These are phyloP conservation scores for Stegana nigrithorax DNA, from an alignment of 2,888 invertebrate species.

Conservation along the genomic window DNA sequence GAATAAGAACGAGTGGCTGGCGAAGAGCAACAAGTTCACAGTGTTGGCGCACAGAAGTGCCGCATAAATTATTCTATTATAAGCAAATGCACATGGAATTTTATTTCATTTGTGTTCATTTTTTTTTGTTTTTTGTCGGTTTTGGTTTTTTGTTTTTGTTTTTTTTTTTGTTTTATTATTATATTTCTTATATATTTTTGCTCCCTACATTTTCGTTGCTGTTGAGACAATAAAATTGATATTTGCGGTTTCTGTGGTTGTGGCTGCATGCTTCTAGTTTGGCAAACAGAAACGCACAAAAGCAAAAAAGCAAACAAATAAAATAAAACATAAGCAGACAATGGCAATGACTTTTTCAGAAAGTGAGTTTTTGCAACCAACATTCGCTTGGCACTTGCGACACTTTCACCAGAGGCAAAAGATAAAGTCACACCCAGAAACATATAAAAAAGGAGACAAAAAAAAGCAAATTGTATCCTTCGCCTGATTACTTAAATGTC, in stretches of 20 bases:
- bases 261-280: no score
- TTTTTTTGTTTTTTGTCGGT: no score
- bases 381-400: background rate
- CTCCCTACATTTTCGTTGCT: no score
- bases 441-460: conserved; percentile 2
- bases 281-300: background rate
- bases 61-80: conserved; percentile 6
- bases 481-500: conserved; percentile 17
- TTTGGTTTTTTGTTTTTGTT: no score
- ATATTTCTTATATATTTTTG: no score
- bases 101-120: no score
- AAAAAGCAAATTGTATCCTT: no score
- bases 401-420: background rate
- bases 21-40: background rate
- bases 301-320: background rate
- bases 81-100: no score
- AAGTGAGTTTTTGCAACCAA: no score
- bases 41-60: background rate
- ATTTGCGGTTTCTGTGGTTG: conserved; percentile 46
- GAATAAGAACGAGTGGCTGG: conserved; percentile 5
- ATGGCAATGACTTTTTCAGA: conserved; percentile 5
- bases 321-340: no score
- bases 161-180: no score
- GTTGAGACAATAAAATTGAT: conserved; percentile 48
- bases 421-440: background rate